A percentile compares a stretch with the other conserved stretches of the same genome.
phyloP scores from a whole-genome alignment of 2,888 invertebrate species.

The Tenthredo livida region DNA sequence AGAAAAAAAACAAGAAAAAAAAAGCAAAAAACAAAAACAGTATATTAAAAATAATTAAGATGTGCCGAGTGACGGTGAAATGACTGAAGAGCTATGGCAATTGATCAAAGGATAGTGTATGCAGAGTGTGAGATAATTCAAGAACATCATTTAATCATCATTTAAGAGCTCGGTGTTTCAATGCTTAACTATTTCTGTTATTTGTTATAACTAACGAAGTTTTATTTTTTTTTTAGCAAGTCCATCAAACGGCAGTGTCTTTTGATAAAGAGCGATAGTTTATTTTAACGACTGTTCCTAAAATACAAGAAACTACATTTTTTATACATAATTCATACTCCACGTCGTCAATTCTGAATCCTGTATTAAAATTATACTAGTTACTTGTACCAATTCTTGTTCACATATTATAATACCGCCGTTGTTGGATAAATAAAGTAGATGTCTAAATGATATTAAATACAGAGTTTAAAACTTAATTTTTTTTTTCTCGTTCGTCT shows the following conservation, averaged over 20 bases:
- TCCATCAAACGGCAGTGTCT: not conserved
- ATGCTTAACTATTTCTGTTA: slow-evolving; percentile 29
- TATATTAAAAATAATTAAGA: slow-evolving; percentile 11
- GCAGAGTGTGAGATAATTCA: slow-evolving; percentile 3
- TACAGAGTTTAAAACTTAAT: not conserved
- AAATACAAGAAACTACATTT: not conserved
- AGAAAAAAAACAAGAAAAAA: not conserved
- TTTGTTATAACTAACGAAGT: slow-evolving; percentile 11
- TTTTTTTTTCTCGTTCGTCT: not conserved
- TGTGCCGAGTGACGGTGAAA: slow-evolving; percentile 29
- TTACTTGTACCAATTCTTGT: not conserved
- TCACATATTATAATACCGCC: not conserved
- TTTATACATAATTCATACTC: not conserved
- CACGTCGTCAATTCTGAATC: not conserved
- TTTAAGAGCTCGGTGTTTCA: slow-evolving; percentile 27
- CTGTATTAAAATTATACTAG: not conserved
- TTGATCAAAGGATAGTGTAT: slow-evolving; percentile 1
- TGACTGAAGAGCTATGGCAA: slow-evolving; percentile 12
- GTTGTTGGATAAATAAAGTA: not conserved
- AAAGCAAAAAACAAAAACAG: not conserved
- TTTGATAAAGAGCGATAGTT: slow-evolving; percentile 12
- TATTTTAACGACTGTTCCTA: slow-evolving; percentile 17
- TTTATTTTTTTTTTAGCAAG: not conserved
- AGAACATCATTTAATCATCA: slow-evolving; percentile 4
- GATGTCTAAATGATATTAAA: not conserved